phyloP scores from a whole-genome alignment of 2,797 vertebrate genomes.

The Eurystomus glaucurus region DNA sequence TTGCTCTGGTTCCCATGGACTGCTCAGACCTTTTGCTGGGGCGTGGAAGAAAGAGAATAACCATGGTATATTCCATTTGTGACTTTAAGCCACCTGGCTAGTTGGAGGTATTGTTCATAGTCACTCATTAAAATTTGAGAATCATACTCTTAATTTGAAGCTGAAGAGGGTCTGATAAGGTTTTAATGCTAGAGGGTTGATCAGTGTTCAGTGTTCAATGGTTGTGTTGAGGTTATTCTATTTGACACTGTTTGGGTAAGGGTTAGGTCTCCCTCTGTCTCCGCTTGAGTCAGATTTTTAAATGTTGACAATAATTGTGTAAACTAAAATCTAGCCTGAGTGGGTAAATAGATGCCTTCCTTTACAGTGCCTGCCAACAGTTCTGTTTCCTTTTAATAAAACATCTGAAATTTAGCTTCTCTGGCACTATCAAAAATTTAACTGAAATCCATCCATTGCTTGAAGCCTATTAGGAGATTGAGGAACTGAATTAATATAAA shows the following conservation, averaged over 20 bases:
- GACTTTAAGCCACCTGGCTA: not conserved
- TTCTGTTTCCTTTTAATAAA: not conserved
- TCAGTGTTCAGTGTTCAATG: not conserved
- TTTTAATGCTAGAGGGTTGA: not conserved
- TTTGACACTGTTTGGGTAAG: not conserved
- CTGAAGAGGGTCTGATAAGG: not conserved
- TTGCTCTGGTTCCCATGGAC: not conserved
- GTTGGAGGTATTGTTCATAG: not conserved
- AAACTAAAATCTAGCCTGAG: not conserved
- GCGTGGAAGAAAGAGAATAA: not conserved
- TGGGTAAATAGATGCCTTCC: not conserved
- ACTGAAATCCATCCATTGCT: not conserved
- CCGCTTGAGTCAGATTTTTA: not conserved
- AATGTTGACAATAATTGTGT: not conserved
- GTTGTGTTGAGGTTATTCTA: not conserved
- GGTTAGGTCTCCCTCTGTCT: not conserved
- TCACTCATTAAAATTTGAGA: not conserved
- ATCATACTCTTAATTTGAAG: not conserved
- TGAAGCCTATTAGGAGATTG: not conserved
- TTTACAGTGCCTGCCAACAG: not conserved
- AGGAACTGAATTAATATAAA: not conserved
- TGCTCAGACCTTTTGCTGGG: not conserved
- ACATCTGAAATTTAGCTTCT: not conserved
- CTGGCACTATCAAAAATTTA: not conserved
- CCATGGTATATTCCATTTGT: not conserved